Conservation (phyloP, 2,797 vertebrate species). For the Pangasius sanitwongsei region DNA sequence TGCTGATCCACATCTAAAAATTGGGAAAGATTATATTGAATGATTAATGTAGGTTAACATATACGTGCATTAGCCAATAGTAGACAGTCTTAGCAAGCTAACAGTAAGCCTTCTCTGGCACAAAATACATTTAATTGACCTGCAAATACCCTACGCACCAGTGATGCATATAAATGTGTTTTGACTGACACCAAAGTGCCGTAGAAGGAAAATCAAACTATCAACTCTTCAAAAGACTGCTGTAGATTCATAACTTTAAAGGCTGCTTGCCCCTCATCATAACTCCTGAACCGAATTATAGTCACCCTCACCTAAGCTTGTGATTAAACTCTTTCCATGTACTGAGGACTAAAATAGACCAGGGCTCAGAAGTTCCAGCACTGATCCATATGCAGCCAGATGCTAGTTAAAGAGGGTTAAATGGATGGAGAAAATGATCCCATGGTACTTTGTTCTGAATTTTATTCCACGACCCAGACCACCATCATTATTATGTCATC, state of each 20-base stretch:
- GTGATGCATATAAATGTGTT: background rate
- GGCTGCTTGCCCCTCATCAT: background rate
- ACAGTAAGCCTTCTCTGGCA: no score
- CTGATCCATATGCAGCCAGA: slow-evolving; percentile 5
- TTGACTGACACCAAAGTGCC: background rate
- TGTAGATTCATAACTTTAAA: background rate
- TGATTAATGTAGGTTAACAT: background rate
- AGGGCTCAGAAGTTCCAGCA: background rate
- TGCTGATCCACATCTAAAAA: background rate
- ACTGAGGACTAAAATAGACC: slow-evolving; percentile 34
- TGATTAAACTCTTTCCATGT: slow-evolving; percentile 8
- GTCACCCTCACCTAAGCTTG: background rate
- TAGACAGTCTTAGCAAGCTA: background rate
- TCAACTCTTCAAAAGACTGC: background rate
- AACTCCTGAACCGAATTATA: background rate
- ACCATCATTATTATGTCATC: slow-evolving; percentile 33
- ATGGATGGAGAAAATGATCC: slow-evolving; percentile 16
- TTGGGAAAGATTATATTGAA: no score
- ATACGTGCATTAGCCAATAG: background rate
- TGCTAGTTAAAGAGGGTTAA: background rate
- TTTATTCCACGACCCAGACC: slow-evolving; percentile 7
- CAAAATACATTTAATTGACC: background rate
- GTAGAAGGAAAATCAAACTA: background rate
- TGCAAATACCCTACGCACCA: background rate
- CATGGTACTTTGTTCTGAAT: background rate